These are phyloP conservation scores for Acropora tenuis DNA, from an alignment of 64 coral and sea anemone species.

Conservation along the genomic window DNA sequence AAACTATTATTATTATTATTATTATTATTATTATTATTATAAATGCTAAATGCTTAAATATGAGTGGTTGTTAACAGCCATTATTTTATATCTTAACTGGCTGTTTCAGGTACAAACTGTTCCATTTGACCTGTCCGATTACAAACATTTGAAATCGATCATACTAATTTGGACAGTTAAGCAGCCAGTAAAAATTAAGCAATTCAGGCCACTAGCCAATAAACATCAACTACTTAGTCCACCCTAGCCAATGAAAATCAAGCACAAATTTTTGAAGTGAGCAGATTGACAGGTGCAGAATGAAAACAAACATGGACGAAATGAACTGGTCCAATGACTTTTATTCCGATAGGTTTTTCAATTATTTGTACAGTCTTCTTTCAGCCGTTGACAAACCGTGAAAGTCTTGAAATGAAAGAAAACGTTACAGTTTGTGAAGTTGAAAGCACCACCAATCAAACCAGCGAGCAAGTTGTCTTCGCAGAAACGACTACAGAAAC, in stretches of 20 bases:
- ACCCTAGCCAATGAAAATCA: slow-evolving; percentile 2
- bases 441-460: not conserved
- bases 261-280: not conserved
- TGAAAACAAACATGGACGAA: slow-evolving; percentile 3
- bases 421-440: not conserved
- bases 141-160: not conserved
- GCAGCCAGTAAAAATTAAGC: slow-evolving; percentile 8
- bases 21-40: not conserved
- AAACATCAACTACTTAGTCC: not conserved
- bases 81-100: not conserved
- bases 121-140: not conserved
- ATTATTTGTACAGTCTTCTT: not conserved
- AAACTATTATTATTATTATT: not conserved
- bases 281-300: not conserved
- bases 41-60: not conserved
- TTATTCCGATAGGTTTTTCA: not conserved
- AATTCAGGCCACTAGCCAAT: not conserved
- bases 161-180: slow-evolving; percentile 4
- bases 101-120: not conserved
- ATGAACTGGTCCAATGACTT: slow-evolving; percentile 1
- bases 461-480: not conserved
- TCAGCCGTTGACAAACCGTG: no score
- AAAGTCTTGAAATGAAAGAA: no score
- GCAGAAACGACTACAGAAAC: not conserved
- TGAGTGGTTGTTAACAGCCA: not conserved